Evolutionary conservation across 2,888 invertebrate genomes (phyloP).

Genomic region (Idaea straminata): DNA sequence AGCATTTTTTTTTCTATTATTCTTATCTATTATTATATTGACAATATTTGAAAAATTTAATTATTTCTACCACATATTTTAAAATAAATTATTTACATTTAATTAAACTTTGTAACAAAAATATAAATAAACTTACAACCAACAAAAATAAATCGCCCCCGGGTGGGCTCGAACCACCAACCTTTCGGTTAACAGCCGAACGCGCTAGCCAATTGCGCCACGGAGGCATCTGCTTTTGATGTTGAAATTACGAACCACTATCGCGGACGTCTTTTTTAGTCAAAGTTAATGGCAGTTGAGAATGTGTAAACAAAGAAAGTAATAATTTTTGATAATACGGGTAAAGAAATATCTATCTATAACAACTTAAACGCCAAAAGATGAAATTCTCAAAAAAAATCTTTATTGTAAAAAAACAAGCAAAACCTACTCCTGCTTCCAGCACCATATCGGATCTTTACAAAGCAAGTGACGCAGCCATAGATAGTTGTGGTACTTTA

Average conservation of each 20-base stretch:
- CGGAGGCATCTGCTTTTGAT: slow-evolving; percentile 46
- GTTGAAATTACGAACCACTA: slow-evolving; percentile 39
- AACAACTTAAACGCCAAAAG: no score
- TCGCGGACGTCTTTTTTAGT: slow-evolving; percentile 6
- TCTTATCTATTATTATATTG: no score
- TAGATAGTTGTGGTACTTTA: no score
- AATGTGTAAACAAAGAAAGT: neutral
- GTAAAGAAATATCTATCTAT: no score
- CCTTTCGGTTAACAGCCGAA: slow-evolving; percentile 99
- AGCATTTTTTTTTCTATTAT: no score
- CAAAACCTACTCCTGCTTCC: no score
- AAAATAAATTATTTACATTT: neutral
- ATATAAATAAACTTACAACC: slow-evolving; percentile 52
- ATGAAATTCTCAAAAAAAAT: no score
- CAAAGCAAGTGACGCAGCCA: no score
- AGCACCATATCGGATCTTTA: no score
- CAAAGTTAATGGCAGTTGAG: neutral
- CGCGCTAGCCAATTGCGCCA: slow-evolving; percentile 93
- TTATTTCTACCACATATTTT: neutral
- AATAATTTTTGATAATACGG: neutral
- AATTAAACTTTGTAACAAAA: slow-evolving; percentile 4
- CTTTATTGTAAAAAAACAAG: no score
- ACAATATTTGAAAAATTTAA: no score
- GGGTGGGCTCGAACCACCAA: slow-evolving; percentile 99
- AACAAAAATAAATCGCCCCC: slow-evolving; percentile 85